Base-by-base conservation (phyloP, 2,888 invertebrate genomes). In the Rotaria magnacalcarata region DNA sequence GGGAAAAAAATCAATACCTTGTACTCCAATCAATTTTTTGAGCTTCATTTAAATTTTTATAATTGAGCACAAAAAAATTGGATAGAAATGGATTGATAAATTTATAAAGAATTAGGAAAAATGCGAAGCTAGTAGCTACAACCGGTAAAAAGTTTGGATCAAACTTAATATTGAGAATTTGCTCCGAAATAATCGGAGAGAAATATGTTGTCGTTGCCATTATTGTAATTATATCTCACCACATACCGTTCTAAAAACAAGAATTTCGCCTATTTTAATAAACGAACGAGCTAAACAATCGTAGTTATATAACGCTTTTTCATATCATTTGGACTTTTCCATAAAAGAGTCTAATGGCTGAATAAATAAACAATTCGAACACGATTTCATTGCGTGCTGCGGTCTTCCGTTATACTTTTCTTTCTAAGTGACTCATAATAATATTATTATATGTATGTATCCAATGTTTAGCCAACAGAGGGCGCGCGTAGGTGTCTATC, bases 11-110 rank as follows among this genome's bases (percentile, higher is more conserved):
- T 3, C 5, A 41, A 84, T 47, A 84, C 84, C 86, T 60, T 21
- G 58, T 85, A 54, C 56, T 86, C 85, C 85, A 86, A 54, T 86
- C 86, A n/a, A 86, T 54, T 86, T 86, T 80, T 75, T 86, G 80
- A 21, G 41, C 34, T 10, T 47, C 10, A 24, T 85, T 56, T 14
- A 86, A 67, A 27, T 47, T 56, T 41, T 85, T 43, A 56, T 85
- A 86, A 27, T 14, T 34, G 41, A 60, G 10, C 0, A 80, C 24
- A 2, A 80, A n/a, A 5, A 80, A 41, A 47, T 80, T 80, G 24
- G 80, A 80, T 24, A 80, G 34, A 3, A 24, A 47, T 80, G 80
- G 80, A 47, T 47, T 47, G 16, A 47, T 47, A 80, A 80, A 80
- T n/a, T 80, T 80, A n/a, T 80, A 80, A 43, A 80, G 47, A 21